Evolutionary conservation across 2,113 vertebrate genomes (phyloP).

Genomic region (Amphiprion ocellaris): DNA sequence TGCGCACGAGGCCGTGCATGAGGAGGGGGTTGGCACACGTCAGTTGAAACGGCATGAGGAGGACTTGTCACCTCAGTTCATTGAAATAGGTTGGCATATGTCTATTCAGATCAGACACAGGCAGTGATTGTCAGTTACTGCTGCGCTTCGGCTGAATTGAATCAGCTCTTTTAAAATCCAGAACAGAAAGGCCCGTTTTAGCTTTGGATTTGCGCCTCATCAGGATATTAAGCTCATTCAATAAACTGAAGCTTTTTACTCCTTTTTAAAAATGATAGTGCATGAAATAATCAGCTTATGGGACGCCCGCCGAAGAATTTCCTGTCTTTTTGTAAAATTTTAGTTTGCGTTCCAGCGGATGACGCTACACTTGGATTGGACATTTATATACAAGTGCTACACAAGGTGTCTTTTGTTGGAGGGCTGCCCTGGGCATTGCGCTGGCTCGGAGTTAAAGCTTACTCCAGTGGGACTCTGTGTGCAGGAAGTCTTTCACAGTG

Average conservation of each 20-base stretch:
- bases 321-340: slow-evolving; percentile 24
- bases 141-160: slow-evolving; percentile 28
- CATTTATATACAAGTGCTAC: slow-evolving; percentile 24
- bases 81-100: slow-evolving; percentile 67
- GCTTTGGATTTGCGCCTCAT: neutral
- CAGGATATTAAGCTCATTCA: slow-evolving; percentile 12
- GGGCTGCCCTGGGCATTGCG: slow-evolving; percentile 27
- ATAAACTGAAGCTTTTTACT: neutral
- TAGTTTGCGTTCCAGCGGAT: slow-evolving; percentile 14
- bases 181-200: neutral
- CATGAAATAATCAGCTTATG: slow-evolving; percentile 44
- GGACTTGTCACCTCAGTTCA: slow-evolving; percentile 71
- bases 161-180: neutral
- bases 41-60: slow-evolving; percentile 59
- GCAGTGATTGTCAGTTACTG: slow-evolving; percentile 47
- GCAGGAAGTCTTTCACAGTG: slow-evolving; percentile 5
- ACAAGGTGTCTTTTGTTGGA: slow-evolving; percentile 38
- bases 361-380: slow-evolving; percentile 26
- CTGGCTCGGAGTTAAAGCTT: slow-evolving; percentile 34
- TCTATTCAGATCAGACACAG: slow-evolving; percentile 46
- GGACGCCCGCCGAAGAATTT: slow-evolving; percentile 24
- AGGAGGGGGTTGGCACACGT: slow-evolving; percentile 1
- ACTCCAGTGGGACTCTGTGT: slow-evolving; percentile 30
- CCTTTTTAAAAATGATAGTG: slow-evolving; percentile 4
- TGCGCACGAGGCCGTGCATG: slow-evolving; percentile 5